These are phyloP conservation scores for Lasioglossum zephyrum DNA, from an alignment of 2,888 invertebrate genomes.

Conservation along the genomic window DNA sequence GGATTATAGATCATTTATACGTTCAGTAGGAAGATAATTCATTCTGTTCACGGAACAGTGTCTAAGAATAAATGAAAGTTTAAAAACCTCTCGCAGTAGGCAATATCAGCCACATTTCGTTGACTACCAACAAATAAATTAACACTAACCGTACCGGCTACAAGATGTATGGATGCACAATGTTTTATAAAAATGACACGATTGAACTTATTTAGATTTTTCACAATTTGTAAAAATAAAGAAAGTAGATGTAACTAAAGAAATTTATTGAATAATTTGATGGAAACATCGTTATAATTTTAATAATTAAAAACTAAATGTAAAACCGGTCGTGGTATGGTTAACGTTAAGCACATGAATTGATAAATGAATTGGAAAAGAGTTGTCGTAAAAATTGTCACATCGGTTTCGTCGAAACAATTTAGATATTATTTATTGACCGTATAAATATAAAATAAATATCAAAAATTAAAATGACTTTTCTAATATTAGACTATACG, in stretches of 20 bases:
- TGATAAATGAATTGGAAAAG: background rate
- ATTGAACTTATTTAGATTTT: no score
- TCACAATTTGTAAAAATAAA: no score
- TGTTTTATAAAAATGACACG: no score
- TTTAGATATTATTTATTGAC: background rate
- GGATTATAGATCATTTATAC: conserved; percentile 78
- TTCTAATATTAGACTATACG: no score
- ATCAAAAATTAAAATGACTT: background rate
- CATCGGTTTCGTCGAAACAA: background rate
- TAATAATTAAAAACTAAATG: no score
- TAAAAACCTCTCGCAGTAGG: background rate
- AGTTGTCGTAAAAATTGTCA: no score
- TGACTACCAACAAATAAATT: background rate
- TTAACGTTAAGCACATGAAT: background rate
- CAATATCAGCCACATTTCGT: background rate
- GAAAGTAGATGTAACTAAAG: no score
- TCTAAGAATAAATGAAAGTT: conserved; percentile 29
- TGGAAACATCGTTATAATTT: no score
- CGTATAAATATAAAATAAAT: background rate
- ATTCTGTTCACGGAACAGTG: conserved; percentile 30
- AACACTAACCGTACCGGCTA: no score
- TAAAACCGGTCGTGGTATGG: no score
- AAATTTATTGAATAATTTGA: no score
- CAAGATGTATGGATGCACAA: no score
- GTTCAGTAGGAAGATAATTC: conserved; percentile 58